Base-by-base conservation (phyloP, 2,797 vertebrate species). In the Silurus aristotelis region DNA sequence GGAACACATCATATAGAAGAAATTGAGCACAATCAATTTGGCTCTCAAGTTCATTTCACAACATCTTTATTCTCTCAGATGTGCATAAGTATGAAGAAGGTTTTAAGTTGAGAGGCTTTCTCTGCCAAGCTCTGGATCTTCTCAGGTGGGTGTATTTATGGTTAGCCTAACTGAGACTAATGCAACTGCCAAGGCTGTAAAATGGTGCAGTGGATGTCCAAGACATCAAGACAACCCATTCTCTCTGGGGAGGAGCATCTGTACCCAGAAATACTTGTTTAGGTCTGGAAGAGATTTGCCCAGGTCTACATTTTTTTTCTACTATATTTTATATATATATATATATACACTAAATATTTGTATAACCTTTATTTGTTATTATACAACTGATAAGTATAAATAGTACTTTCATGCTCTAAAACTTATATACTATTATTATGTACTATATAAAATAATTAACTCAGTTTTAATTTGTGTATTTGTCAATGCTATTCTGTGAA, bases 401-500 rank as follows among this genome's bases (percentile, higher is more conserved):
- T 14, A 55, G 14, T 76, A 25, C 17, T 58, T 77, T 5, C 12
- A 12, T 0, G 6, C 31, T 79, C 43, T n/a, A 12, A n/a, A 79
- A 38, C 19, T n/a, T n/a, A n/a, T n/a, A n/a, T n/a, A n/a, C n/a
- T n/a, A n/a, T n/a, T n/a, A n/a, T n/a, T n/a, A n/a, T 77, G 52
- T 31, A 58, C 56, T 52, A n/a, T 73, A 25, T 52, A 13, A 84
- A 70, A 61, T 75, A 58, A 85, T 85, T 55, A n/a, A 63, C 7
- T 56, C 4, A 12, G 19, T 25, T 17, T 61, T 83, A 61, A 60
- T 83, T 13, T 48, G 13, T n/a, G 43, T 38, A 17, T 46, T n/a
- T 43, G 72, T 60, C 6, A 58, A 56, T 71, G 56, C n/a, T 79
- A 38, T 72, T n/a, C 58, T n/a, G 46, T 48, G 46, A 22, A 71